Evolutionary conservation across 2,888 invertebrate genomes (phyloP).

Genomic region (Rhagonycha fulva): DNA sequence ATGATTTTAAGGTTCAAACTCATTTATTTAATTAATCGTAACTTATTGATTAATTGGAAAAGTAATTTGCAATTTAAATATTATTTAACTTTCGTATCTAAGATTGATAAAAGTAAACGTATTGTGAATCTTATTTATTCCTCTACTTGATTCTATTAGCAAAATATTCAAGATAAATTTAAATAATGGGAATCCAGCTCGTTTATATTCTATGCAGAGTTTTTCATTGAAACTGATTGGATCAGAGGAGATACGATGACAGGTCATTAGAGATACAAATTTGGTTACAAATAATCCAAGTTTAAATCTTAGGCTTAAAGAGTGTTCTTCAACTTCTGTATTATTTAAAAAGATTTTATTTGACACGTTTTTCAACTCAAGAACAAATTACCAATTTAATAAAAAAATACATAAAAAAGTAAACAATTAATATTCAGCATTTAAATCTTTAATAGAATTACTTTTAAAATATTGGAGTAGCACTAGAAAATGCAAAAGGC

Average conservation of each 20-base stretch:
- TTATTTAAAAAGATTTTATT: constrained; percentile 11
- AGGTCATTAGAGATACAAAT: constrained; percentile 36
- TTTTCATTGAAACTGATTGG: constrained; percentile 40
- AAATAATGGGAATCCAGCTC: constrained; percentile 37
- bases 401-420: not conserved
- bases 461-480: not conserved
- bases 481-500: not conserved
- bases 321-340: constrained; percentile 22
- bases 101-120: constrained; percentile 27
- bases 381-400: not conserved
- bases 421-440: not conserved
- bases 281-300: constrained; percentile 36
- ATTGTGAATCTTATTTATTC: constrained; percentile 35
- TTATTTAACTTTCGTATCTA: constrained; percentile 20
- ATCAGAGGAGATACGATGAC: constrained; percentile 35
- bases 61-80: constrained; percentile 34
- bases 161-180: constrained; percentile 35
- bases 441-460: not conserved
- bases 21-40: constrained; percentile 24
- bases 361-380: not conserved
- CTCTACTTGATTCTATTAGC: constrained; percentile 34
- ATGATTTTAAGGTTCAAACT: not conserved
- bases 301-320: constrained; percentile 27
- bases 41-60: constrained; percentile 31
- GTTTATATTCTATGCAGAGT: constrained; percentile 37